Evolutionary conservation across 2,888 invertebrate genomes (phyloP).

Genomic region (Blastobasis adustella): DNA sequence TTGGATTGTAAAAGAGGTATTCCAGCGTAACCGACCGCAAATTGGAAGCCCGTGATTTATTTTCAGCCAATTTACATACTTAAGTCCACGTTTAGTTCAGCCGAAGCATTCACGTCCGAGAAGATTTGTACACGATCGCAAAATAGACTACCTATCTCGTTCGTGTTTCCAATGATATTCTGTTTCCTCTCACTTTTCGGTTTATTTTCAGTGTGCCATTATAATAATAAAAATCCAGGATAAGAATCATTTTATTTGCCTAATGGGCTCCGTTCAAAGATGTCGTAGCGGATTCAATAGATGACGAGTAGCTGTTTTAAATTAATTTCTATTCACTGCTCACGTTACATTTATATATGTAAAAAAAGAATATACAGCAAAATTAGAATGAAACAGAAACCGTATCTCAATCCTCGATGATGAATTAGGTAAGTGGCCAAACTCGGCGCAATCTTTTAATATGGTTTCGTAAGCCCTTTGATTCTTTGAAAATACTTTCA

Average conservation of each 20-base stretch:
- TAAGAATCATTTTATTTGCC: constrained; percentile 29
- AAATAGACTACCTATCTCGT: too few species aligned
- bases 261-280: constrained; percentile 43
- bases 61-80: constrained; percentile 8
- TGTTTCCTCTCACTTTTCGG: too few species aligned
- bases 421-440: background rate
- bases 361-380: too few species aligned
- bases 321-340: too few species aligned
- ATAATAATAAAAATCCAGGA: constrained; percentile 26
- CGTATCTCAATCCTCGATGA: background rate
- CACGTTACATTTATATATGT: too few species aligned
- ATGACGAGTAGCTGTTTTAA: constrained; percentile 22
- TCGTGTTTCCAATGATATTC: too few species aligned
- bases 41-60: constrained; percentile 14
- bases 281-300: constrained; percentile 51
- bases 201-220: too few species aligned
- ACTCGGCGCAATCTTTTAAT: constrained; percentile 18
- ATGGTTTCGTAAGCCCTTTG: constrained; percentile 18
- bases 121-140: too few species aligned
- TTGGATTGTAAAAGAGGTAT: constrained; percentile 45
- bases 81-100: constrained; percentile 1
- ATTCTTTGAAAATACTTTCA: constrained; percentile 28
- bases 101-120: constrained; percentile 4
- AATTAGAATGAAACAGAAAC: background rate
- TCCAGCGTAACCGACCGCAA: constrained; percentile 21